Percentiles rank a stretch among this genome's conserved stretches.
Evolutionary conservation across 2,888 invertebrate species (phyloP).

Genomic region (Synanthedon myopaeformis): DNA sequence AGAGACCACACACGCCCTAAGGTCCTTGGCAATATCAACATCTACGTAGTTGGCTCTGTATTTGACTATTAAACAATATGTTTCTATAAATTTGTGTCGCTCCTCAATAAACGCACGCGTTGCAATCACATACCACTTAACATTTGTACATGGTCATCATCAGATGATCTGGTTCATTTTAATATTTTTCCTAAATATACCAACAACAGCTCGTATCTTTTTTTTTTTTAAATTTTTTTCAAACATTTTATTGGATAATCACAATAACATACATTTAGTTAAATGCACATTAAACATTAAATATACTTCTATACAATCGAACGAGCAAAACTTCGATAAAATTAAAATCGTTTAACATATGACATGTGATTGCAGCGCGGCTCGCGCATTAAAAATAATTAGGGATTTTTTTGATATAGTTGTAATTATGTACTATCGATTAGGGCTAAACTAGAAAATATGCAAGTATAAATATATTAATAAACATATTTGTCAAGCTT

Average conservation of each 20-base stretch:
- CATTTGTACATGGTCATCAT: constrained; percentile 78
- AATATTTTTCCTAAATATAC: constrained; percentile 68
- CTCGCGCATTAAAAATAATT: constrained; percentile 36
- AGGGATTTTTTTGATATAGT: constrained; percentile 60
- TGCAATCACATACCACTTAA: constrained; percentile 50
- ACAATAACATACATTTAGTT: constrained; percentile 31
- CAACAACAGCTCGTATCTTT: constrained; percentile 61
- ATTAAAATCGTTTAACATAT: constrained; percentile 69
- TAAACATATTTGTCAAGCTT: constrained; percentile 43
- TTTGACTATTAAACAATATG: constrained; percentile 61
- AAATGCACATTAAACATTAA: constrained; percentile 62
- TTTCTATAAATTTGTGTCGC: constrained; percentile 47
- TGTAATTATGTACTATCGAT: constrained; percentile 64
- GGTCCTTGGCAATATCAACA: constrained; percentile 36
- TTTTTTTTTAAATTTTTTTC: constrained; percentile 34
- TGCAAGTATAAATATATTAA: constrained; percentile 36
- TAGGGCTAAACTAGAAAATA: constrained; percentile 57
- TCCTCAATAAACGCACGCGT: constrained; percentile 30
- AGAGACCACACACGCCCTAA: constrained; percentile 5
- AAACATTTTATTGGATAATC: constrained; percentile 45
- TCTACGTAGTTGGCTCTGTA: constrained; percentile 61
- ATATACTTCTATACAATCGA: constrained; percentile 65
- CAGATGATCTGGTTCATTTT: constrained; percentile 75
- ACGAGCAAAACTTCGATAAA: constrained; percentile 69
- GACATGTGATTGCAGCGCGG: constrained; percentile 45